phyloP scores from a whole-genome alignment of 2,888 invertebrate species.

The Drosophila tanythrix region DNA sequence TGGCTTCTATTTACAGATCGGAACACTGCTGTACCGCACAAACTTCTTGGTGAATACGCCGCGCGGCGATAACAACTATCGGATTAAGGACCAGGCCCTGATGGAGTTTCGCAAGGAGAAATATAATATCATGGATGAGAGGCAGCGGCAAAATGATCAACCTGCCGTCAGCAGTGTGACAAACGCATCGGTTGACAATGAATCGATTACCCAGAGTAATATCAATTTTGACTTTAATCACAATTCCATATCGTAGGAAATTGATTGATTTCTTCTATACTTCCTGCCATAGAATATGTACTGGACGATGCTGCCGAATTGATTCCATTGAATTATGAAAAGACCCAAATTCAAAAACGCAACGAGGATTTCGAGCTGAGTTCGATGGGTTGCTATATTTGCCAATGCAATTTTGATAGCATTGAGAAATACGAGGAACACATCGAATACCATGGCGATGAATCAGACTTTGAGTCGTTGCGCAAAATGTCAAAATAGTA shows the following conservation, averaged over 20 bases:
- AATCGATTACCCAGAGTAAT: conserved; percentile 51
- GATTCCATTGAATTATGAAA: conserved; percentile 69
- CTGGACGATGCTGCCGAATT: conserved; percentile 56
- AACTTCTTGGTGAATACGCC: conserved; percentile 72
- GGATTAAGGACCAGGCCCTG: conserved; percentile 57
- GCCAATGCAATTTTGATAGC: conserved; percentile 76
- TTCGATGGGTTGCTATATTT: conserved; percentile 80
- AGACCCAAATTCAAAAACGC: conserved; percentile 48
- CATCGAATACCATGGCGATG: conserved; percentile 80
- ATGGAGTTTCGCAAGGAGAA: conserved; percentile 73
- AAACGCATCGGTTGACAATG: conserved; percentile 22
- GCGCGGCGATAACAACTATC: conserved; percentile 58
- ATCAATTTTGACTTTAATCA: neutral
- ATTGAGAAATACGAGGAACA: conserved; percentile 79
- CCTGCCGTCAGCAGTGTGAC: conserved; percentile 9
- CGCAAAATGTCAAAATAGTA: conserved; percentile 66
- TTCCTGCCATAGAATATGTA: conserved; percentile 41
- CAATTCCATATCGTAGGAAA: neutral
- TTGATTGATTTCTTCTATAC: neutral
- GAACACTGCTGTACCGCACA: conserved; percentile 65
- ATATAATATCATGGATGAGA: conserved; percentile 67
- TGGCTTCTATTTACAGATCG: conserved; percentile 64
- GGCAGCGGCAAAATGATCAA: conserved; percentile 42
- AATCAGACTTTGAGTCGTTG: conserved; percentile 79
- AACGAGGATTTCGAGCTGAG: conserved; percentile 61